Percentiles rank a stretch among this genome's conserved stretches.
These are phyloP conservation scores for Thunnus albacares DNA, from an alignment of 2,797 vertebrate species.

Conservation along the genomic window DNA sequence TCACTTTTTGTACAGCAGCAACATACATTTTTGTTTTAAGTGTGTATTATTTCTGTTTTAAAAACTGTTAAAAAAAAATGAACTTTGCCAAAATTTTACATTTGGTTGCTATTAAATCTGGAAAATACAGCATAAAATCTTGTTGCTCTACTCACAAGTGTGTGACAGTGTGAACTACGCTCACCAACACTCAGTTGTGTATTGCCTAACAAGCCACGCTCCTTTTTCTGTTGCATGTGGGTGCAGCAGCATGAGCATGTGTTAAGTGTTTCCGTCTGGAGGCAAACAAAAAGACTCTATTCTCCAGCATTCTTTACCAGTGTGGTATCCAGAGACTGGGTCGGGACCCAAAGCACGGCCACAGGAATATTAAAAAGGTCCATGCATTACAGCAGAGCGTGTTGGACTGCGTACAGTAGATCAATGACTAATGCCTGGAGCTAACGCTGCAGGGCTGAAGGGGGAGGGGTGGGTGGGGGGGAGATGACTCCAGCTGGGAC, in stretches of 20 bases:
- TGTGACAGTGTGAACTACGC: slow-evolving; percentile 59
- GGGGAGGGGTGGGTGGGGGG: not conserved
- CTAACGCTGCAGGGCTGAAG: slow-evolving; percentile 12
- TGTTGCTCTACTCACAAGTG: slow-evolving; percentile 44
- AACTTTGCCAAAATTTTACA: not conserved
- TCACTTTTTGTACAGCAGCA: not conserved
- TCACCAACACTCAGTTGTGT: slow-evolving; percentile 45
- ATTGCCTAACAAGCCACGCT: slow-evolving; percentile 61
- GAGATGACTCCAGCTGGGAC: slow-evolving; percentile 47
- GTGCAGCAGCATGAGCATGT: slow-evolving; percentile 68
- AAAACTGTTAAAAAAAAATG: not conserved
- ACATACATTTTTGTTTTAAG: not conserved
- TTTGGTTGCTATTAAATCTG: slow-evolving; percentile 16
- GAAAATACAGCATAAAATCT: slow-evolving; percentile 46
- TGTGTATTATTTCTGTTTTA: slow-evolving; percentile 14
- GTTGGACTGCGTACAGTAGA: slow-evolving; percentile 33
- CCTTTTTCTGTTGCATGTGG: slow-evolving; percentile 56
- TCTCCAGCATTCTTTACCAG: slow-evolving; percentile 68
- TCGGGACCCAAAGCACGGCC: slow-evolving; percentile 62
- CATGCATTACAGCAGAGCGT: slow-evolving; percentile 17
- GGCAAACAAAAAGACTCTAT: slow-evolving; percentile 75
- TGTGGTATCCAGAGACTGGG: slow-evolving; percentile 65
- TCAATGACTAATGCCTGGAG: slow-evolving; percentile 45
- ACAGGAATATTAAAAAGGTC: slow-evolving; percentile 54
- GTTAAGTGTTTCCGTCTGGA: slow-evolving; percentile 79